Evolutionary conservation across 2,888 invertebrate species (phyloP), one percentile per base, ranked within the genome.

Genomic region (Tenthredo scrophulariae): DNA sequence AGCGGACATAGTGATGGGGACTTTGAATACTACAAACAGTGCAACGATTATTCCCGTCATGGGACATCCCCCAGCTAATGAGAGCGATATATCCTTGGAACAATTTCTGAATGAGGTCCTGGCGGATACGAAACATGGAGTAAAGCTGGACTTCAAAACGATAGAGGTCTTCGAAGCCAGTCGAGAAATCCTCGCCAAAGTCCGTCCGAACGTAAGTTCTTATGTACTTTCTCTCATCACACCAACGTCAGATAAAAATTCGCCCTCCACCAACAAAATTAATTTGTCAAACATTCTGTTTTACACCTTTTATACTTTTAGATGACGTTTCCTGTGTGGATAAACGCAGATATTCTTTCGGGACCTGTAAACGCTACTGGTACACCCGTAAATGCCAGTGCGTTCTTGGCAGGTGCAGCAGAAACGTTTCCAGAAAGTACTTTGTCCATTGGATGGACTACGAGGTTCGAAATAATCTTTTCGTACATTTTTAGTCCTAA

Each of bases 121-220:
- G 18, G 92, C 93, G 15, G 93, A 94, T 87, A 94, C 95, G 89
- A 91, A 89, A 88, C 98, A 97, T 91, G 98, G 98, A 0, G 95
- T 98, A 0, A 98, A 98, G 92, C 94, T 98, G 72, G 98, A 98
- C 93, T 98, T 98, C 91, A 98, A 98, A 93, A 95, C 95, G 1
- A 96, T 96, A 70, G 96, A 96, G 74, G 97, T 96, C 0, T 97
- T 96, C 90, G 94, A 95, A 85, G 94, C 93, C 62, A 95, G 97
- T 4, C 93, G 95, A 50, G 91, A 91, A 0, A 93, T 95, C 82
- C 89, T 96, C 40, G 90, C 91, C 7, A 90, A 89, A 2, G 85
- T 91, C 84, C 92, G 93, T 88, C 88, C 91, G 46, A 91, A 92
- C 91, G 95, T 95, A 89, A 88, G 90, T 89, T 54, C 4, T 10